Base-by-base conservation (phyloP, 2,888 invertebrate species). In the Gnatocerus cornutus region DNA sequence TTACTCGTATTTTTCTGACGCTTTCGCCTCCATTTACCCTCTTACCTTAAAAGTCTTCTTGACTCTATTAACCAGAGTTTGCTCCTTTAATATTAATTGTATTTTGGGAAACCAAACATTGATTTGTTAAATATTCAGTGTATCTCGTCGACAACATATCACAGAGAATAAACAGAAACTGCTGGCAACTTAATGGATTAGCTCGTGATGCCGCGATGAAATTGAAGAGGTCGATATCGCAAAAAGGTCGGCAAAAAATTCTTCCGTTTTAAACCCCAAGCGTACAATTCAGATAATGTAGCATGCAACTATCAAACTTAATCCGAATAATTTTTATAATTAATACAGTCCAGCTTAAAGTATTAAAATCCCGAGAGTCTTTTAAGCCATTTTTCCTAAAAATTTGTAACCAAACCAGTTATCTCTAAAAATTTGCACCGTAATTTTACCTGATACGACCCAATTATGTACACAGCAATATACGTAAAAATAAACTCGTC, bases 1-100 rank as follows among this genome's bases (percentile, higher is more conserved):
- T 55, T 41, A 39, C 55, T 14, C 39, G 39, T 52, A 13, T 30
- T 52, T 46, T 30, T 52, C 30, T 33, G 52, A 13, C 52, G 55
- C 55, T 37, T 41, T 39, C 21, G 30, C 37, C 33, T 33, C 37
- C 53, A 14, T 10, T 37, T 33, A 53, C 9, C 37, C n/a, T 37
- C 14, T 50, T 37, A 53, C 14, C 27, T 53, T 9, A 55, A 39
- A 33, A 27, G 29, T 27, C 50, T 33, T 43, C 3, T 43, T 13
- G 37, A 37, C 37, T 37, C n/a, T 37, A 37, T 37, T 37, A 37
- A 37, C 37, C 37, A 37, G 37, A n/a, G 37, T 37, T 8, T 37
- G 8, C n/a, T 37, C 37, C 9, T 1, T n/a, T 37, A 37, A 2
- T 37, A 5, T 37, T 37, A 37, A 21, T 21, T 21, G 2, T n/a